phyloP scores from a whole-genome alignment of 2,113 vertebrate species.

The Ceratotherium simum region DNA sequence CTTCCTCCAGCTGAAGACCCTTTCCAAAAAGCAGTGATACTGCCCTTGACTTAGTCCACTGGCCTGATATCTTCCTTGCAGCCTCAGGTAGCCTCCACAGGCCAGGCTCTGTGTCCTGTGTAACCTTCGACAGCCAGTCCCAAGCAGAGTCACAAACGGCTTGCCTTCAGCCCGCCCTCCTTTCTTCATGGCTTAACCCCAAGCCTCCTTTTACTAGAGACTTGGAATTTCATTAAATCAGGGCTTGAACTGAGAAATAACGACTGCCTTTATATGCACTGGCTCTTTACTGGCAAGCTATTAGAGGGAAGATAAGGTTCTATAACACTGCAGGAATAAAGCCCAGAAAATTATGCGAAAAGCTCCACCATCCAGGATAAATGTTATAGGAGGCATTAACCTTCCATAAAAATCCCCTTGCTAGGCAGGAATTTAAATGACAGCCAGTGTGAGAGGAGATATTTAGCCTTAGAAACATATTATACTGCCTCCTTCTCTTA shows the following conservation, averaged over 20 bases:
- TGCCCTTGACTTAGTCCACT: background rate
- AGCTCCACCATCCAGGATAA: slow-evolving; percentile 83
- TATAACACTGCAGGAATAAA: slow-evolving; percentile 84
- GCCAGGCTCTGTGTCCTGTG: background rate
- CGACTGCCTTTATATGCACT: slow-evolving; percentile 74
- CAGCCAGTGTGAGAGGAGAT: slow-evolving; percentile 78
- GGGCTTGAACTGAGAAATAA: slow-evolving; percentile 75
- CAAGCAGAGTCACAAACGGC: background rate
- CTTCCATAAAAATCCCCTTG: slow-evolving; percentile 86
- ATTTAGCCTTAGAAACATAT: slow-evolving; percentile 79
- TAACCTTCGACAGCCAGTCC: background rate
- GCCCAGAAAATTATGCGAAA: slow-evolving; percentile 84
- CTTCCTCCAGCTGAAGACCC: background rate
- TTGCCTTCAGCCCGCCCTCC: background rate
- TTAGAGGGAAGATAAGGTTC: slow-evolving; percentile 80
- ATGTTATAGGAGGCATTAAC: slow-evolving; percentile 87
- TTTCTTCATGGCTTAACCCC: slow-evolving; percentile 27
- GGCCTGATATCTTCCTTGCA: background rate
- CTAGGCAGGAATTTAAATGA: slow-evolving; percentile 85
- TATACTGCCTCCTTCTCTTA: slow-evolving; percentile 78
- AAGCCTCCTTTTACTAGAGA: slow-evolving; percentile 49
- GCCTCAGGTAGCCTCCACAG: background rate
- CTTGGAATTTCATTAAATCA: slow-evolving; percentile 81
- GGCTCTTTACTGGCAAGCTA: slow-evolving; percentile 79
- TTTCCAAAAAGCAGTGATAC: background rate